Base-by-base conservation (phyloP, 2,113 vertebrate species). In the Trachemys scripta region DNA sequence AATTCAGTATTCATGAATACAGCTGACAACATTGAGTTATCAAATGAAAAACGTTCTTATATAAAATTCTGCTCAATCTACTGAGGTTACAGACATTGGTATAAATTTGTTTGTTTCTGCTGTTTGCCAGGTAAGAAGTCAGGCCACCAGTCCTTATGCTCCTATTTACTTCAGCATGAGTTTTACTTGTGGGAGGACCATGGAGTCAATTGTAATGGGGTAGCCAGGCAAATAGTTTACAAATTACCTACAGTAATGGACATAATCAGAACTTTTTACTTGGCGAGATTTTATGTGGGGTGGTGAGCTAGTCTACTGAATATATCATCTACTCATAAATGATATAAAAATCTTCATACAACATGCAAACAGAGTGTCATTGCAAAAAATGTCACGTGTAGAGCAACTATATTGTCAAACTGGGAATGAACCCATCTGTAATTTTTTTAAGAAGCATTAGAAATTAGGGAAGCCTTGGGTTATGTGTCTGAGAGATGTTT, bases 181-280 rank as follows among this genome's bases (percentile, higher is more conserved):
- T 54, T 94, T 27, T 59, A 22, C 1, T 59, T 69, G 49, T 49
- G 16, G 16, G 45, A 90, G 72, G 80, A 78, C 38, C 3, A 62
- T 92, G 56, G 90, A 93, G 92, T 72, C 94, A 80, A 83, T 89
- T 45, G 80, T 96, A 94, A 96, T 93, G 95, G 93, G 78, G 85
- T 84, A 80, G 95, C 89, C 85, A 5, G 85, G 78, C 83, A 94
- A 80, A 72, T 82, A 49, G 84, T 87, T 19, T 24, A 53, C 94
- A 89, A 96, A 92, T 93, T 95, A 93, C 78, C 94, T 92, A 51
- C 88, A 85, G 90, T 51, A 17, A 51, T 16, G 84, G 53, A 69
- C 85, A 56, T 96, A 90, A 94, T 88, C 85, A 95, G 82, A 89
- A 69, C 42, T 72, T 93, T 90, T 84, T 83, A 80, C 90, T 95